Evolutionary conservation across 2,888 invertebrate species (phyloP), one percentile per base, ranked within the genome.

Genomic region (Helleia helle): DNA sequence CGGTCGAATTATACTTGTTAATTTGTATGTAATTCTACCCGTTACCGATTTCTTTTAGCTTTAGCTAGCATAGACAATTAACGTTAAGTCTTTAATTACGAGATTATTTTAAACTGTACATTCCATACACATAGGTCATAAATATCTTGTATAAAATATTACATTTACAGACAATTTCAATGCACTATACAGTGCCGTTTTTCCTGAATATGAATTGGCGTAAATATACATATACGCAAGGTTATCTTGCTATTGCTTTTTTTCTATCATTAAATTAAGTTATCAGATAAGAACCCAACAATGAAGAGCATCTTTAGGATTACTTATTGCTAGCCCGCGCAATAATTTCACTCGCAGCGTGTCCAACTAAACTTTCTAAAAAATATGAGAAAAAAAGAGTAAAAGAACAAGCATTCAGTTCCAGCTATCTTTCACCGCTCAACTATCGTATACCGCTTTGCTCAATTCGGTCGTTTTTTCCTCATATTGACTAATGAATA

Each of bases 291-390:
- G 65, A 60, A 56, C 62, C 60, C 61, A 65, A 66, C 67, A 68
- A 67, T 70, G 71, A 74, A 67, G 75, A 71, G 65, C 65, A 66
- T 61, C 62, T 66, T 64, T 64, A 65, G 70, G 69, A 71, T 71
- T 70, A 69, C 64, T 68, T 70, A 68, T 65, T 63, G 61, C 61
- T 62, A 61, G 63, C 62, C 63, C 63, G 63, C 65, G 65, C 60
- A 58, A 68, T 76, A 79, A 80, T 84, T 83, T 84, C 81, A 72
- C 81, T 69, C 65, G 73, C 72, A 51, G 71, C 63, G 76, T 73
- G 71, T 65, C 71, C 71, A 70, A 72, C 75, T 69, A 65, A 71
- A 83, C 84, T 84, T 84, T 84, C 84, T 84, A 84, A 84, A 83
- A 79, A 77, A 73, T 67, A 71, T 68, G 46, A 51, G 71, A 71